A percentile compares a stretch with the other conserved stretches of the same genome.
phyloP scores from a whole-genome alignment of 2,113 vertebrate genomes.

The Embiotoca jacksoni region DNA sequence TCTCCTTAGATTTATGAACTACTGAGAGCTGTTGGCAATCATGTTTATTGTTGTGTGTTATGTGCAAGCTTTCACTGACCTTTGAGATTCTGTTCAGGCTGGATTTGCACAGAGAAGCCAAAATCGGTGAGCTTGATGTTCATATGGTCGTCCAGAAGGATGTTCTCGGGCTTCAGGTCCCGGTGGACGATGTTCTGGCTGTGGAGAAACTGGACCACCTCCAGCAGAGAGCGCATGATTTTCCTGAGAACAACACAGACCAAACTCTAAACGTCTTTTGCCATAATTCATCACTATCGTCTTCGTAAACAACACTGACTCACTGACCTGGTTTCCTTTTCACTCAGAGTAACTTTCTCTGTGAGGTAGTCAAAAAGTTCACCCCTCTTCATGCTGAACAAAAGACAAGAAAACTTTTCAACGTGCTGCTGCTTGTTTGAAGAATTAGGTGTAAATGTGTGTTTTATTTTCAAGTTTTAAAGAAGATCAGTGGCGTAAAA shows the following conservation, averaged over 20 bases:
- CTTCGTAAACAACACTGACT: background rate
- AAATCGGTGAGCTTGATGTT: slow-evolving; percentile 98
- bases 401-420: slow-evolving; percentile 8
- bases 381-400: slow-evolving; percentile 94
- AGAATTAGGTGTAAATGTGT: background rate
- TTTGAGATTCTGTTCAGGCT: slow-evolving; percentile 87
- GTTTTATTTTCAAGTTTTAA: background rate
- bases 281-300: background rate
- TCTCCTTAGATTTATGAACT: slow-evolving; percentile 1
- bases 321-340: slow-evolving; percentile 95
- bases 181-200: slow-evolving; percentile 92
- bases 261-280: background rate
- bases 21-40: no score
- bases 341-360: slow-evolving; percentile 95
- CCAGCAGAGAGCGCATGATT: slow-evolving; percentile 94
- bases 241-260: slow-evolving; percentile 83
- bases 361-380: slow-evolving; percentile 99
- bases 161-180: slow-evolving; percentile 98
- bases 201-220: slow-evolving; percentile 93
- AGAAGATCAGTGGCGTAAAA: background rate
- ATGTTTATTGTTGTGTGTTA: background rate
- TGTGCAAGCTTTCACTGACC: slow-evolving; percentile 77
- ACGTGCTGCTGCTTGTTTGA: background rate
- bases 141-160: slow-evolving; percentile 94
- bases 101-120: slow-evolving; percentile 92